A percentile compares a stretch with the other conserved stretches of the same genome.
Evolutionary conservation across 1,140 invertebrate species (phyloP).

Genomic region (Octopus sinensis): DNA sequence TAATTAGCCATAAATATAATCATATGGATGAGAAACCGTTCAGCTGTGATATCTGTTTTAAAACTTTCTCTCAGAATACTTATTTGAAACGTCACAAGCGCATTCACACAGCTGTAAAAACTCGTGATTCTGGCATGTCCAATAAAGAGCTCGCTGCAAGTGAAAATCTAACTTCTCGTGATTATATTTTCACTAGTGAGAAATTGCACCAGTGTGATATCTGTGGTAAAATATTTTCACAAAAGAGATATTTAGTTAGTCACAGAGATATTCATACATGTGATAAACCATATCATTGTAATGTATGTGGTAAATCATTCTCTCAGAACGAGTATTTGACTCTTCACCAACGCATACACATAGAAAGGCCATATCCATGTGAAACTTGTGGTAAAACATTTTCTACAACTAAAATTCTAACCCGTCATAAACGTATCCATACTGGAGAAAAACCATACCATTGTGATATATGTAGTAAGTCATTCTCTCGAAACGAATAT

Average conservation of each 20-base stretch:
- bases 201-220: constrained; percentile 23
- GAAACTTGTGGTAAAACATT: too few species aligned
- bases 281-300: too few species aligned
- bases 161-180: background rate
- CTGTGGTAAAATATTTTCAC: constrained; percentile 1
- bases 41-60: background rate
- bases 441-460: too few species aligned
- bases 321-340: too few species aligned
- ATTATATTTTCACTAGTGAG: constrained; percentile 26
- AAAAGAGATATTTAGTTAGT: background rate
- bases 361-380: too few species aligned
- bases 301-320: too few species aligned
- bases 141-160: background rate
- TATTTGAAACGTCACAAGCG: background rate
- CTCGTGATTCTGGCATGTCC: background rate
- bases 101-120: background rate
- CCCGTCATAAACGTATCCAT: too few species aligned
- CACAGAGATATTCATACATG: too few species aligned
- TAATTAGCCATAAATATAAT: background rate
- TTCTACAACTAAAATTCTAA: too few species aligned
- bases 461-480: too few species aligned
- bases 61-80: background rate
- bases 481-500: too few species aligned
- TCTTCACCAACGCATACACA: too few species aligned
- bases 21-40: background rate